phyloP scores from a whole-genome alignment of 2,113 vertebrate species.

The Onychorhynchus coronatus region DNA sequence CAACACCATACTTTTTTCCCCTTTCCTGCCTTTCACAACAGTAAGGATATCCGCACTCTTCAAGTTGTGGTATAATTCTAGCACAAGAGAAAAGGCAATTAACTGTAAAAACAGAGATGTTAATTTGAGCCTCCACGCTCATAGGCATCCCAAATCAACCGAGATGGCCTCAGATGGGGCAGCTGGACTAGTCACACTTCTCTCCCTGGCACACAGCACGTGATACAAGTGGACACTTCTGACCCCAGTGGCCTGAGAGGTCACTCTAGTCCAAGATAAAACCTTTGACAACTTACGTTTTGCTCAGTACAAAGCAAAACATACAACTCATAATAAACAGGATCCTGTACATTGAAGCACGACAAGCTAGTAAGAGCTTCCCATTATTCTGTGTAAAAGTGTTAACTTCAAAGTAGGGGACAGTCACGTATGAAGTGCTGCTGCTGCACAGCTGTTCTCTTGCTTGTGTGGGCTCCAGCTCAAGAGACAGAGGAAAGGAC shows the following conservation, averaged over 20 bases:
- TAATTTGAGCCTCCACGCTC: not conserved
- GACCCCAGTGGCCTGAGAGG: not conserved
- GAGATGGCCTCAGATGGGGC: not conserved
- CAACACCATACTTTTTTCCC: not conserved
- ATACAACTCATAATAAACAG: not conserved
- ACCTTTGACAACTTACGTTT: not conserved
- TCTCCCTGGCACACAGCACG: accelerated
- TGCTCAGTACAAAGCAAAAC: not conserved
- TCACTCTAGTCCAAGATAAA: not conserved
- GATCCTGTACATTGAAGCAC: accelerated
- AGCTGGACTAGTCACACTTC: not conserved
- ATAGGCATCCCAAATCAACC: not conserved
- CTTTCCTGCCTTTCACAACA: not conserved
- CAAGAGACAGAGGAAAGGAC: accelerated
- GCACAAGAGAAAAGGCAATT: not conserved
- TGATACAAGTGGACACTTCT: not conserved
- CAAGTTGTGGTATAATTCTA: not conserved
- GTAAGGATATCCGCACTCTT: not conserved
- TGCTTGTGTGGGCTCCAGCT: accelerated
- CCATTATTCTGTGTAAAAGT: not conserved
- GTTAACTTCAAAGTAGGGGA: not conserved
- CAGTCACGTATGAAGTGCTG: not conserved
- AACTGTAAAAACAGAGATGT: not conserved
- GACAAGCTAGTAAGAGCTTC: not conserved
- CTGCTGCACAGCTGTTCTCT: not conserved